Evolutionary conservation across 1,140 invertebrate species (phyloP).

Genomic region (Triops cancriformis): DNA sequence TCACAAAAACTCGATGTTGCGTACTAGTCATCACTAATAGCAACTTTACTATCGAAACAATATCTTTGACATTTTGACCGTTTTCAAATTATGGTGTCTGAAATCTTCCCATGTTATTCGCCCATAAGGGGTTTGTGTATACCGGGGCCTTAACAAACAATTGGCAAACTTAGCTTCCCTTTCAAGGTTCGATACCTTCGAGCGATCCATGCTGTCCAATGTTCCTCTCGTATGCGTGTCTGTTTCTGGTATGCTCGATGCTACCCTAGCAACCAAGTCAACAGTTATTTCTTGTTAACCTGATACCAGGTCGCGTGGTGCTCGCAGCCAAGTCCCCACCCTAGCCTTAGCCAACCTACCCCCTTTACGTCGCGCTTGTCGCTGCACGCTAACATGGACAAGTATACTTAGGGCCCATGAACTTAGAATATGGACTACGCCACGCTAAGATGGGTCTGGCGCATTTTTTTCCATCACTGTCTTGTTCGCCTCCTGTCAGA

Average conservation of each 20-base stretch:
- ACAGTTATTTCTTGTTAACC: neutral
- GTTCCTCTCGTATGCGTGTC: neutral
- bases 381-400: neutral
- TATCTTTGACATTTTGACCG: too few species aligned
- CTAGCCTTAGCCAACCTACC: neutral
- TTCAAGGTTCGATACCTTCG: too few species aligned
- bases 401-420: neutral
- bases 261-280: conserved; percentile 1
- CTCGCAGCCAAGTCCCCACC: neutral
- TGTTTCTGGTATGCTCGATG: conserved; percentile 2
- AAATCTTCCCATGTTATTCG: too few species aligned
- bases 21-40: too few species aligned
- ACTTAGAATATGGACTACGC: neutral
- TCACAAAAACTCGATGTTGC: too few species aligned
- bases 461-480: neutral
- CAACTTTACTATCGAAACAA: too few species aligned
- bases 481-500: neutral
- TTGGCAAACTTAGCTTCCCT: too few species aligned
- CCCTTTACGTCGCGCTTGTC: neutral
- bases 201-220: neutral
- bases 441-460: neutral
- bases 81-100: too few species aligned
- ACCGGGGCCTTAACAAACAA: too few species aligned
- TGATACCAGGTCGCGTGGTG: neutral
- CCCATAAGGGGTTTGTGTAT: too few species aligned